Base-by-base conservation (phyloP, 92 coral and sea anemone genomes). In the Epizoanthus rinbou region DNA sequence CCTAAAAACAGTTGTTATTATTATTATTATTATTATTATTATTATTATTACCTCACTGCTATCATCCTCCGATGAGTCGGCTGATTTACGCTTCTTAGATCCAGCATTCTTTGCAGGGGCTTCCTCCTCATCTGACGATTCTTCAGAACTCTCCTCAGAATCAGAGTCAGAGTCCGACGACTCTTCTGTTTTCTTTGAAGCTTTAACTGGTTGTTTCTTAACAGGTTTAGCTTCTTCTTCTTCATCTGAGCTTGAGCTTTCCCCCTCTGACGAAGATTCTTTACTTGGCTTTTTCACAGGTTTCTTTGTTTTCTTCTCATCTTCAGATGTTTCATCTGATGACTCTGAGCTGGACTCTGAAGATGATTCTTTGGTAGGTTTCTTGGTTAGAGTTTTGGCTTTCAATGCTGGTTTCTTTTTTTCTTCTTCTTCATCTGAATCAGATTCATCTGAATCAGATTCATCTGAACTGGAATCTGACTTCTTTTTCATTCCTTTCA, bases 381-480 rank as follows among this genome's bases (percentile, higher is more conserved):
- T 57, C 64, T 47, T 43, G 23, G 58, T 24, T 73, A 72, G 82
- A 33, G 41, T 19, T 59, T 84, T 84, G 15, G 58, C 45, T 73
- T 87, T 75, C 6, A 52, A 45, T 47, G 31, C 59, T 57, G 41
- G 50, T 41, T 56, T 50, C 71, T 80, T 65, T 78, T 86, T 87
- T 57, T 86, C 53, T 23, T 81, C 86, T n/a, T 58, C 57, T 67
- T 69, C 66, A n/a, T 76, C 75, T 9, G 62, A 39, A 4, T 39
- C 75, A 28, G 31, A 28, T 13, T 75, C 79, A 17, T 74, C 90
- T 24, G 90, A 82, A 18, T 87, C 86, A 2, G 83, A 83, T 14
- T 79, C 79, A 9, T 88, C 94, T 8, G 91, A 84, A 45, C 73
- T 75, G 0, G 82, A 76, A 35, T 88, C 85, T 2, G 87, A 66